Evolutionary conservation across 1,140 invertebrate species (phyloP).

Genomic region (Heliconius hewitsoni): DNA sequence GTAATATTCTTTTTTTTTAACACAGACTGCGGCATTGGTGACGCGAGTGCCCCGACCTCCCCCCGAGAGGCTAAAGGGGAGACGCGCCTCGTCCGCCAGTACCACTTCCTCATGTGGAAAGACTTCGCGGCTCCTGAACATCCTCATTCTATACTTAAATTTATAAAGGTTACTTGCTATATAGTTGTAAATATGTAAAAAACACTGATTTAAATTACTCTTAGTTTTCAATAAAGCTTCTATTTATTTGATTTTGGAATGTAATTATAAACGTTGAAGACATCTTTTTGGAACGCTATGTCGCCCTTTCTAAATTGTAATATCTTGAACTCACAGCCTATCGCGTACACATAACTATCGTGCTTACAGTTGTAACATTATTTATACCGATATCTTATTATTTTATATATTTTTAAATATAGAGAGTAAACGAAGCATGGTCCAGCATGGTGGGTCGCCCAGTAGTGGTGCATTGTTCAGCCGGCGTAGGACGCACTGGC

Average conservation of each 20-base stretch:
- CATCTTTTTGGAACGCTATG: no score
- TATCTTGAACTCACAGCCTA: no score
- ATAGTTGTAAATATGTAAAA: no score
- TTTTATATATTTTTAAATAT: conserved; percentile 16
- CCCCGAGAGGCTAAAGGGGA: conserved; percentile 60
- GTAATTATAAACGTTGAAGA: no score
- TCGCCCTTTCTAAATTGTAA: no score
- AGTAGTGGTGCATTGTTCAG: conserved; percentile 95
- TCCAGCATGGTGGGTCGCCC: conserved; percentile 88
- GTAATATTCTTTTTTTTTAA: no score
- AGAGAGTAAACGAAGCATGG: conserved; percentile 93
- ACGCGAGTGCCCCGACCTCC: conserved; percentile 63
- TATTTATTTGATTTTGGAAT: no score
- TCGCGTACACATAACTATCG: no score
- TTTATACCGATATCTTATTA: background rate
- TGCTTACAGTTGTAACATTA: background rate
- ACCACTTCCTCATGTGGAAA: conserved; percentile 97
- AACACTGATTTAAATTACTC: no score
- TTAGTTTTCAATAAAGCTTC: no score
- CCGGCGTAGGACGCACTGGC: conserved; percentile 95
- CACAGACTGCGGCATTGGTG: conserved; percentile 54
- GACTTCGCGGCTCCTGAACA: conserved; percentile 96
- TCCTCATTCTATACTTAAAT: conserved; percentile 93
- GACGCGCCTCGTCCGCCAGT: conserved; percentile 84
- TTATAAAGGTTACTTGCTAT: conserved; percentile 84